Percentiles rank a stretch among this genome's conserved stretches.
phyloP scores from a whole-genome alignment of 2,888 invertebrate genomes.

The Oscheius sp. region DNA sequence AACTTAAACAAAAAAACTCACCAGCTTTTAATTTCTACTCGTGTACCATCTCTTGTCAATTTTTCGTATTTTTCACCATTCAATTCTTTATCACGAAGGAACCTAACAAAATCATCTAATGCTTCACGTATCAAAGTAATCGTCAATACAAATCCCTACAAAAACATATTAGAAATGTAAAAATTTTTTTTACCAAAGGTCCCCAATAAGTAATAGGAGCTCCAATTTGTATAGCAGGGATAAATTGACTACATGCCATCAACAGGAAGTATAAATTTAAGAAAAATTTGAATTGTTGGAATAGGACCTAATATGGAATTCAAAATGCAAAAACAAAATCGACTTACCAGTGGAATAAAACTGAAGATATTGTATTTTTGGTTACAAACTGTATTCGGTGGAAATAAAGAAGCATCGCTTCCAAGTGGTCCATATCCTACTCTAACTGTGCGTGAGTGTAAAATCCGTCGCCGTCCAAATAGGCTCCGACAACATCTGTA shows the following conservation, averaged over 20 bases:
- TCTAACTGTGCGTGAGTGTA: conserved; percentile 69
- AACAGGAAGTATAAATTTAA: conserved; percentile 95
- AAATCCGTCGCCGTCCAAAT: conserved; percentile 60
- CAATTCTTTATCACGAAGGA: conserved; percentile 91
- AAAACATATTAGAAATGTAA: conserved; percentile 25
- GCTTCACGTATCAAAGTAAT: conserved; percentile 96
- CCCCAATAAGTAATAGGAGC: conserved; percentile 99
- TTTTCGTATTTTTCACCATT: conserved; percentile 92
- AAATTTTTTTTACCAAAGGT: conserved; percentile 77
- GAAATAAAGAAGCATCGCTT: conserved; percentile 53
- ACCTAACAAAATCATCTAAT: conserved; percentile 91
- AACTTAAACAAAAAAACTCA: conserved; percentile 32
- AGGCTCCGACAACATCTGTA: conserved; percentile 66
- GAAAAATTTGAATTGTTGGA: conserved; percentile 98
- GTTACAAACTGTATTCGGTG: conserved; percentile 90
- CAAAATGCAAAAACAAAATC: background rate
- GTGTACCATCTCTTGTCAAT: conserved; percentile 77
- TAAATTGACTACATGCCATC: conserved; percentile 97
- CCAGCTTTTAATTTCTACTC: conserved; percentile 79
- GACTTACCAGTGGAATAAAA: conserved; percentile 76
- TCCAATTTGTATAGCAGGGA: conserved; percentile 93
- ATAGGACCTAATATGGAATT: conserved; percentile 80
- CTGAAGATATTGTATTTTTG: conserved; percentile 88
- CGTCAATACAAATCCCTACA: conserved; percentile 87
- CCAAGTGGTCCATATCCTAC: conserved; percentile 64